A percentile compares a stretch with the other conserved stretches of the same genome.
These are phyloP conservation scores for Sebastes baramenuke DNA, from an alignment of 2,797 vertebrate species.

Conservation along the genomic window DNA sequence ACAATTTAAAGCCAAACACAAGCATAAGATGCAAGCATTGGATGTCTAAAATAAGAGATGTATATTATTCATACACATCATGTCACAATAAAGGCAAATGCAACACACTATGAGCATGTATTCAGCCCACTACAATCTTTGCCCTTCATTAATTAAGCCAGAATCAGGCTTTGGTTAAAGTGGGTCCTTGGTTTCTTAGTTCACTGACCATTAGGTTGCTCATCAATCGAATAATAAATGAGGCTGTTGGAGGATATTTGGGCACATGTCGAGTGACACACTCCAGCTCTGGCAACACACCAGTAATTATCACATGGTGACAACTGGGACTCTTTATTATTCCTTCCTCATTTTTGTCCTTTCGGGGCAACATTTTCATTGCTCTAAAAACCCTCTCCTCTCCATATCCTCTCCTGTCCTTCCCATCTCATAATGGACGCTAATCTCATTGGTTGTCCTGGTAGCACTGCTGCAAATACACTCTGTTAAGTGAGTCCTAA, in stretches of 20 bases:
- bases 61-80: not conserved
- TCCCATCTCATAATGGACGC: constrained; percentile 54
- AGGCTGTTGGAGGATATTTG: constrained; percentile 71
- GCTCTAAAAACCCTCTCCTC: not conserved
- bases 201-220: constrained; percentile 80
- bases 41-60: not conserved
- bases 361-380: constrained; percentile 13
- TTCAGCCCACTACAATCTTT: constrained; percentile 10
- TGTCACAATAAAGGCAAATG: constrained; percentile 7
- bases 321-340: not conserved
- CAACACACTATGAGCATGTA: not conserved
- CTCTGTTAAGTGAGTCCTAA: constrained; percentile 81
- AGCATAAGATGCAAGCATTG: not conserved
- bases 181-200: constrained; percentile 69
- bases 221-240: constrained; percentile 81
- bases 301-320: constrained; percentile 41
- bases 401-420: constrained; percentile 19
- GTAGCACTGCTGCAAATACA: constrained; percentile 68
- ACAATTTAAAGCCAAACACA: not conserved
- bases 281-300: constrained; percentile 11
- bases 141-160: constrained; percentile 71
- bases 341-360: constrained; percentile 25
- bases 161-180: constrained; percentile 43
- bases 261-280: constrained; percentile 52
- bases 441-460: constrained; percentile 56